Conservation (phyloP, 2,888 invertebrate genomes). For the Shargacucullia verbasci region DNA sequence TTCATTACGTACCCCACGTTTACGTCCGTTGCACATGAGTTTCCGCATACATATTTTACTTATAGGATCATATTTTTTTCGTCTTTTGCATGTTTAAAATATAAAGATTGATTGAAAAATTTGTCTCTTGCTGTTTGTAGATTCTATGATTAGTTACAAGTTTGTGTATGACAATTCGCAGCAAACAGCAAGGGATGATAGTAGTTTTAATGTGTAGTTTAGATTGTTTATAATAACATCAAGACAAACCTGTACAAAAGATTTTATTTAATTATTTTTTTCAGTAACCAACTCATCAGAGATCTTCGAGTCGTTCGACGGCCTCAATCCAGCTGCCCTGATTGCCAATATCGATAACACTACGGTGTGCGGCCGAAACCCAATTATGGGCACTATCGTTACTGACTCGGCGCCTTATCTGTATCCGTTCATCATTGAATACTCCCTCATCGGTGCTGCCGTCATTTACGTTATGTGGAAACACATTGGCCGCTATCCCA, state of each 20-base stretch:
- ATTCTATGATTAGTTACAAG: too few species aligned
- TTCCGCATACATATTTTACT: slow-evolving; percentile 36
- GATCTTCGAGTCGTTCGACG: slow-evolving; percentile 89
- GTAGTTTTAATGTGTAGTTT: slow-evolving; percentile 52
- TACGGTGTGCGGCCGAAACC: slow-evolving; percentile 93
- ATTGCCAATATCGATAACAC: slow-evolving; percentile 89
- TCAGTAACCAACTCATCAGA: slow-evolving; percentile 81
- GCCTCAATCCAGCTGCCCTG: slow-evolving; percentile 89
- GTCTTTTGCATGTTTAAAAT: slow-evolving; percentile 58
- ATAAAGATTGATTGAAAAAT: slow-evolving; percentile 31
- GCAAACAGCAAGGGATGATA: slow-evolving; percentile 31
- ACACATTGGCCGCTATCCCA: slow-evolving; percentile 96
- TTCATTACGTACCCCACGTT: slow-evolving; percentile 60
- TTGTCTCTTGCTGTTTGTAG: slow-evolving; percentile 32
- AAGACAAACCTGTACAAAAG: slow-evolving; percentile 1
- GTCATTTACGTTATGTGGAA: slow-evolving; percentile 99
- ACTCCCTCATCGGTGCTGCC: slow-evolving; percentile 97
- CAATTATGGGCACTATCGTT: slow-evolving; percentile 97
- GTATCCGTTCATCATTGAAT: slow-evolving; percentile 98
- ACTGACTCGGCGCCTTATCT: slow-evolving; percentile 98
- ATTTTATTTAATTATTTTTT: slow-evolving; percentile 54
- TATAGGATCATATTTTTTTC: slow-evolving; percentile 50
- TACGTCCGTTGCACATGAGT: slow-evolving; percentile 63
- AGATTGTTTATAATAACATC: slow-evolving; percentile 16
- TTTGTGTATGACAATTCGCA: too few species aligned